phyloP scores from a whole-genome alignment of 2,113 vertebrate genomes.

The Eptesicus fuscus region DNA sequence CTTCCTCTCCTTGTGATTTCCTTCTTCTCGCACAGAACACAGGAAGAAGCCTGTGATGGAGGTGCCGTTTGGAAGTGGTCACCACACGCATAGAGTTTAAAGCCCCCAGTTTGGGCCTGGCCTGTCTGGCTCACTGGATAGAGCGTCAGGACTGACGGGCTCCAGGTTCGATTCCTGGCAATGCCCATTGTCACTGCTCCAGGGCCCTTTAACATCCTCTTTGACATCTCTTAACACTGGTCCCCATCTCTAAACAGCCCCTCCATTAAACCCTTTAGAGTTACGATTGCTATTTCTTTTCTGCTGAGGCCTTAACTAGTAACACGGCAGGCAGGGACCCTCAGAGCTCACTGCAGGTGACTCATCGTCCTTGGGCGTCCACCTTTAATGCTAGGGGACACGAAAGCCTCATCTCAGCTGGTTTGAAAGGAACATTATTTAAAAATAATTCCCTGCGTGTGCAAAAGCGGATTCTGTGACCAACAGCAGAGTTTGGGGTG shows the following conservation, averaged over 20 bases:
- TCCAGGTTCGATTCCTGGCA: background rate
- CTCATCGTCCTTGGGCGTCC: background rate
- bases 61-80: background rate
- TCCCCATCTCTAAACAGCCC: background rate
- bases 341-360: background rate
- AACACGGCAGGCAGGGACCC: background rate
- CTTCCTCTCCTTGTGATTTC: background rate
- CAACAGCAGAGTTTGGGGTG: background rate
- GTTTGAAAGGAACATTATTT: conserved; percentile 32
- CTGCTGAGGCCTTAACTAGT: background rate
- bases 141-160: background rate
- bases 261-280: background rate
- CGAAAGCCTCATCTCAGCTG: background rate
- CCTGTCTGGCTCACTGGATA: background rate
- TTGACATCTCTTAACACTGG: background rate
- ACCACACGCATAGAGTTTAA: background rate
- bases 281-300: background rate
- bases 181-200: background rate
- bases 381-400: background rate
- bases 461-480: background rate
- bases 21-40: background rate
- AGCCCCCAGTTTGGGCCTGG: background rate
- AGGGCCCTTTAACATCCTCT: background rate
- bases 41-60: background rate
- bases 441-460: conserved; percentile 30